These are phyloP conservation scores for Steinernema feltiae DNA, from an alignment of 1,140 invertebrate species.

Conservation along the genomic window DNA sequence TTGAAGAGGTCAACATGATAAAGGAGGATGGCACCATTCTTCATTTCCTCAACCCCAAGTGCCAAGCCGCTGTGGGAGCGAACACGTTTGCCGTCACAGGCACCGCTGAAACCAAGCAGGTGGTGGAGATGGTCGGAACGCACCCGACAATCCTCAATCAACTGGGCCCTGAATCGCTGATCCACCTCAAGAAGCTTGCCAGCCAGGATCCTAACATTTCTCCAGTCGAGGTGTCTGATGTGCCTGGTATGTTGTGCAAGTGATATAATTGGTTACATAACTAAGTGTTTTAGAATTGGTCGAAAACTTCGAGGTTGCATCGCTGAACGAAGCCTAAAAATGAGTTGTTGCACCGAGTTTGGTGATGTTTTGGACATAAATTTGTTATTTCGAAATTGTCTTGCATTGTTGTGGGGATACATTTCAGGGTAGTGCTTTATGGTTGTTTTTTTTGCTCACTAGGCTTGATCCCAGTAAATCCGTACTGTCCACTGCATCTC, in stretches of 20 bases:
- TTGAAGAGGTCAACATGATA: not conserved
- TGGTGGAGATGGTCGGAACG: not conserved
- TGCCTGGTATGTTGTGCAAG: not conserved
- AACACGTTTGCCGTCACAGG: not conserved
- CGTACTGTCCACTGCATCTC: too few relatives aligned
- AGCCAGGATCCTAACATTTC: not conserved
- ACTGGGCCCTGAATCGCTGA: not conserved
- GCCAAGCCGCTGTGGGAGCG: not conserved
- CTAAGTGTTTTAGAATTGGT: not conserved
- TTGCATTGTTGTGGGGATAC: too few relatives aligned
- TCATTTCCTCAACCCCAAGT: not conserved
- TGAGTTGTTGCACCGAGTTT: too few relatives aligned
- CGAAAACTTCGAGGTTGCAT: not conserved
- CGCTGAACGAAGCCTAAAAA: not conserved
- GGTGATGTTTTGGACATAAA: too few relatives aligned
- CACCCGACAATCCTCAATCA: not conserved
- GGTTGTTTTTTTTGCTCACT: too few relatives aligned
- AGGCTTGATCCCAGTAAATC: too few relatives aligned
- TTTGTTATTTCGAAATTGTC: too few relatives aligned
- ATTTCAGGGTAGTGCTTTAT: too few relatives aligned
- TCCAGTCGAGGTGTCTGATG: not conserved
- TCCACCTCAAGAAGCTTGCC: not conserved
- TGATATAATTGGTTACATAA: not conserved
- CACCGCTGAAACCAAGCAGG: not conserved
- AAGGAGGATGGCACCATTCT: not conserved